Conservation (phyloP, 2,888 invertebrate species). For the Cephus sareptanus region DNA sequence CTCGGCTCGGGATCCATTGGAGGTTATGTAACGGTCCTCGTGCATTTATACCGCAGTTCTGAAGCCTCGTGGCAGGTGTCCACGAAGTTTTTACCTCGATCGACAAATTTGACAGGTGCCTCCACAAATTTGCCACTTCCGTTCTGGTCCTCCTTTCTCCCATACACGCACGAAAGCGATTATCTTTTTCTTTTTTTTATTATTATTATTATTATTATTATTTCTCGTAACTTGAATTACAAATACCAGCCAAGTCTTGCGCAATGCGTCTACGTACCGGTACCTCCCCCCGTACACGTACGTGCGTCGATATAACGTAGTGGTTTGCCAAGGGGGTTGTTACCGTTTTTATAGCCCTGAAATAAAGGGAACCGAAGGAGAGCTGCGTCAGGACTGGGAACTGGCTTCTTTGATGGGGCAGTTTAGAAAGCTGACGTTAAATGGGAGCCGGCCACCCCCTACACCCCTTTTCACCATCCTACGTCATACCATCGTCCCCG, state of each 20-base stretch:
- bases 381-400: constrained; percentile 7
- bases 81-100: neutral
- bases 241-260: neutral
- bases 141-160: neutral
- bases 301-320: neutral
- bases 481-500: neutral
- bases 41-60: neutral
- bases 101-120: neutral
- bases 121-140: neutral
- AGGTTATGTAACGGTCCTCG: neutral
- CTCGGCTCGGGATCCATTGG: neutral
- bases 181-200: neutral
- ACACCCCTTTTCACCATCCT: neutral
- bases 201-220: too few species aligned
- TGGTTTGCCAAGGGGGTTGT: neutral
- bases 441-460: neutral
- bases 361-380: constrained; percentile 1
- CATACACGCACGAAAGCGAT: too few species aligned
- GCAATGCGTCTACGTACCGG: neutral
- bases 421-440: constrained; percentile 10
- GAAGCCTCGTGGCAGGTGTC: neutral
- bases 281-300: neutral
- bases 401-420: neutral
- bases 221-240: neutral
- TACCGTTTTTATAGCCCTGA: constrained; percentile 4